Conservation (phyloP, 30 jellyfish, hydroid and myxozoan species). For the Morbakka virulenta region DNA sequence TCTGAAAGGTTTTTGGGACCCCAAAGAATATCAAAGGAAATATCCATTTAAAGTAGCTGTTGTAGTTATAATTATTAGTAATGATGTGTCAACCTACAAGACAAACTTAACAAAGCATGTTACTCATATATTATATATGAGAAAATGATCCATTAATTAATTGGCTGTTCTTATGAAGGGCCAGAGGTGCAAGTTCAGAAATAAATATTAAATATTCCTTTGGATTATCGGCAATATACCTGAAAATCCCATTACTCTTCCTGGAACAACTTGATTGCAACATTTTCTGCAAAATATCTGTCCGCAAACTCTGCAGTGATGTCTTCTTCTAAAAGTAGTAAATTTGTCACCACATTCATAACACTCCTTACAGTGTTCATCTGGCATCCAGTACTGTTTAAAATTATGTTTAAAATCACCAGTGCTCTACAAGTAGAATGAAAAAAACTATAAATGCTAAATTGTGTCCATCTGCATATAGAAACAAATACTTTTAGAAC, state of each 20-base stretch:
- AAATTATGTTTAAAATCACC: slow-evolving; percentile 91
- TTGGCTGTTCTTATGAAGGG: no score
- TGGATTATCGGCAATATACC: no score
- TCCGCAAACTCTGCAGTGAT: slow-evolving; percentile 98
- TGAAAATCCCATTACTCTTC: slow-evolving; percentile 79
- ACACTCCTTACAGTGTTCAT: slow-evolving; percentile 98
- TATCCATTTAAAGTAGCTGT: no score
- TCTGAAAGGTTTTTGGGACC: no score
- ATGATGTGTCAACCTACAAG: no score
- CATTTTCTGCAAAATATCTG: slow-evolving; percentile 93
- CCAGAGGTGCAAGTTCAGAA: no score
- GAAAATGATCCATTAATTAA: no score
- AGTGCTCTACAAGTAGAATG: slow-evolving; percentile 50
- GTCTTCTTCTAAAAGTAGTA: slow-evolving; percentile 82
- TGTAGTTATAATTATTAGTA: no score
- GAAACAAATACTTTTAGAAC: neutral
- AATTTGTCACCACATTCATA: slow-evolving; percentile 94
- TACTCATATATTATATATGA: no score
- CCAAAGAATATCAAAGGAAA: no score
- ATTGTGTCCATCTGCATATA: neutral
- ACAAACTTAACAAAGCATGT: no score
- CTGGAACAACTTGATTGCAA: slow-evolving; percentile 97
- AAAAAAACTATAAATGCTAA: neutral
- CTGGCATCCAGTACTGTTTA: slow-evolving; percentile 99
- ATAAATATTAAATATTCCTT: no score